A percentile compares a stretch with the other conserved stretches of the same genome.
Conservation (phyloP, 2,888 invertebrate genomes). For the Onthophagus sagittarius region DNA sequence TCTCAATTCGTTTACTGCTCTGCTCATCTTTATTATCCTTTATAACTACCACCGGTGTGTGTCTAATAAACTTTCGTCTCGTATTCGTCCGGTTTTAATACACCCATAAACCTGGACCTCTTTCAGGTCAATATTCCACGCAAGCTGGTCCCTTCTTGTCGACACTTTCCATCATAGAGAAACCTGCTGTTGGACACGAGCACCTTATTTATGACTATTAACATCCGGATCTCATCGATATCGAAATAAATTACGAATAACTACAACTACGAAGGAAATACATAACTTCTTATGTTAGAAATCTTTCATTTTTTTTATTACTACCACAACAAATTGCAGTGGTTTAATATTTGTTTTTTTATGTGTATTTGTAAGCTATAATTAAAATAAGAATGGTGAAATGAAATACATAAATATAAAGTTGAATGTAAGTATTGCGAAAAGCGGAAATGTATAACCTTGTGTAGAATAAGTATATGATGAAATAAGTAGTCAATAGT, state of each 20-base stretch:
- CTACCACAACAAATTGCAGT: too few relatives aligned
- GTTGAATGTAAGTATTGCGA: too few relatives aligned
- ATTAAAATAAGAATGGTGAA: too few relatives aligned
- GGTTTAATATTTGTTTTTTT: too few relatives aligned
- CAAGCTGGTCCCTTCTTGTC: not conserved
- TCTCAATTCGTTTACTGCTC: constrained; percentile 2
- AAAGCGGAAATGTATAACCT: too few relatives aligned
- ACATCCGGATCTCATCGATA: not conserved
- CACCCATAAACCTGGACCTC: not conserved
- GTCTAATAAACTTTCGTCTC: not conserved
- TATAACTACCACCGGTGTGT: not conserved
- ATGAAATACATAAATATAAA: too few relatives aligned
- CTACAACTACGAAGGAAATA: not conserved
- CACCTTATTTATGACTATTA: not conserved
- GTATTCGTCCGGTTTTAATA: not conserved
- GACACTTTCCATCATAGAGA: not conserved
- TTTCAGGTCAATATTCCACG: not conserved
- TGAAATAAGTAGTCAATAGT: too few relatives aligned
- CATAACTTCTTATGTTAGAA: too few relatives aligned
- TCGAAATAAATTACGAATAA: not conserved
- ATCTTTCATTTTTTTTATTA: too few relatives aligned
- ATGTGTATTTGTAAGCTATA: too few relatives aligned
- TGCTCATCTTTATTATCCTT: not conserved
- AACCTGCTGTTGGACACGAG: not conserved
- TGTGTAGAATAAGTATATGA: too few relatives aligned